These are phyloP conservation scores for Galaxea fascicularis DNA, from an alignment of 92 coral and sea anemone species.

Conservation along the genomic window DNA sequence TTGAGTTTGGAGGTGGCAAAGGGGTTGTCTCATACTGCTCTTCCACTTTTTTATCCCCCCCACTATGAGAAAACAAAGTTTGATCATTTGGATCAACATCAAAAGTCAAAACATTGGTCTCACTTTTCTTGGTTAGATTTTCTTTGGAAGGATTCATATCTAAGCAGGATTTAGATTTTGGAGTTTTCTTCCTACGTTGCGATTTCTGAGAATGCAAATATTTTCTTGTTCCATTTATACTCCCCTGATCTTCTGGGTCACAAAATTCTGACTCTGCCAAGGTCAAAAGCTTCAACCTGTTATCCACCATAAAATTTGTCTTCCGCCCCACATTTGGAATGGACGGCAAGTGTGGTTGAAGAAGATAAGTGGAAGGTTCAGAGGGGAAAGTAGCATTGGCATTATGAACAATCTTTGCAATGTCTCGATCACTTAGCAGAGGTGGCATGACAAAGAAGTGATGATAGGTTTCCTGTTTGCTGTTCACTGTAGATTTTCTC, in stretches of 20 bases:
- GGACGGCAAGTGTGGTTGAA: slow-evolving; percentile 92
- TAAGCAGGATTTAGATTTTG: background rate
- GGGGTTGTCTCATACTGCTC: slow-evolving; percentile 56
- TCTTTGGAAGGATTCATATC: background rate
- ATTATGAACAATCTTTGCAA: slow-evolving; percentile 74
- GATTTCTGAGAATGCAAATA: slow-evolving; percentile 53
- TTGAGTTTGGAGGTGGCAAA: slow-evolving; percentile 85
- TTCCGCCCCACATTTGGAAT: slow-evolving; percentile 89
- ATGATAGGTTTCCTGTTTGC: slow-evolving; percentile 21
- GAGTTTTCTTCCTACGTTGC: slow-evolving; percentile 29
- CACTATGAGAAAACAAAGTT: slow-evolving; percentile 71
- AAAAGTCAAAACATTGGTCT: slow-evolving; percentile 63
- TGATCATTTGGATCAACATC: slow-evolving; percentile 90
- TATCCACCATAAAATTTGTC: slow-evolving; percentile 72
- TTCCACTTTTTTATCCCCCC: slow-evolving; percentile 22
- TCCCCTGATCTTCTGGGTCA: slow-evolving; percentile 27
- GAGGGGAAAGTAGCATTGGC: slow-evolving; percentile 65
- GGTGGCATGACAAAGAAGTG: slow-evolving; percentile 68
- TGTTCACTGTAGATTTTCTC: slow-evolving; percentile 19
- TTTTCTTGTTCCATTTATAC: slow-evolving; percentile 46
- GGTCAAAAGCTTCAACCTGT: slow-evolving; percentile 77
- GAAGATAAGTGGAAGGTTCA: slow-evolving; percentile 67
- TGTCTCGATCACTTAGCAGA: slow-evolving; percentile 68
- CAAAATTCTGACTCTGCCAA: slow-evolving; percentile 67
- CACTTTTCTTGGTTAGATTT: slow-evolving; percentile 17